A percentile compares a stretch with the other conserved stretches of the same genome.
Conservation (phyloP, 2,113 vertebrate species). For the Rhizomys pruinosus region DNA sequence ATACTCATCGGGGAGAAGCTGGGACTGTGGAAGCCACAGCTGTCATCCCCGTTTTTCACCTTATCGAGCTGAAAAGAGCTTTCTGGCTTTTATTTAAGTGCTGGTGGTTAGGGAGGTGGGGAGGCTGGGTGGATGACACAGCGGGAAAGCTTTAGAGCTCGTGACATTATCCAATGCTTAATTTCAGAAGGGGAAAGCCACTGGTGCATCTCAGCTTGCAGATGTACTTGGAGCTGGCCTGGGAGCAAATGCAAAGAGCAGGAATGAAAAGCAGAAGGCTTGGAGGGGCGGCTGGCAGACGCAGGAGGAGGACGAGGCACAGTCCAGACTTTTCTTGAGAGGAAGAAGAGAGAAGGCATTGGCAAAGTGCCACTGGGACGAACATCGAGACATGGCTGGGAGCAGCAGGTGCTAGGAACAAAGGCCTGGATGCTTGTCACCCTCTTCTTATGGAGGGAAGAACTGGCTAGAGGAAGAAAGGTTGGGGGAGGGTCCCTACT, state of each 20-base stretch:
- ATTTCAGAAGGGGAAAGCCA: constrained; percentile 76
- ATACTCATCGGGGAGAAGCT: constrained; percentile 80
- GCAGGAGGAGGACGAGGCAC: constrained; percentile 66
- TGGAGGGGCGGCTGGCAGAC: background rate
- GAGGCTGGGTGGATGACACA: constrained; percentile 61
- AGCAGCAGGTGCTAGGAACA: background rate
- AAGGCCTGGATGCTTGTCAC: too few relatives aligned
- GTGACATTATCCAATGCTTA: constrained; percentile 81
- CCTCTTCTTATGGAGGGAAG: background rate
- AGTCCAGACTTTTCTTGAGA: background rate
- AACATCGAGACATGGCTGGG: background rate
- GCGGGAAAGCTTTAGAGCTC: constrained; percentile 53
- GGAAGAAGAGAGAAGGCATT: background rate
- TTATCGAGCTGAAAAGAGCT: constrained; percentile 83
- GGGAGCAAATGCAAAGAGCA: constrained; percentile 79
- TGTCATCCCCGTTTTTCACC: constrained; percentile 84
- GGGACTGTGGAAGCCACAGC: constrained; percentile 82
- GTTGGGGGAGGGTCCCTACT: background rate
- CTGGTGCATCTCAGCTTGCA: constrained; percentile 53
- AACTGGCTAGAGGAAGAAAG: background rate
- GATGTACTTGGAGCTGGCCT: constrained; percentile 64
- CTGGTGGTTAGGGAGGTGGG: constrained; percentile 58
- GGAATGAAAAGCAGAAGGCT: constrained; percentile 78
- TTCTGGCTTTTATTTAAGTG: constrained; percentile 74
- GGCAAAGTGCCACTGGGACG: background rate